Evolutionary conservation across 2,797 vertebrate species (phyloP), one percentile per base, ranked within the genome.

Genomic region (Eidolon dupreanum): DNA sequence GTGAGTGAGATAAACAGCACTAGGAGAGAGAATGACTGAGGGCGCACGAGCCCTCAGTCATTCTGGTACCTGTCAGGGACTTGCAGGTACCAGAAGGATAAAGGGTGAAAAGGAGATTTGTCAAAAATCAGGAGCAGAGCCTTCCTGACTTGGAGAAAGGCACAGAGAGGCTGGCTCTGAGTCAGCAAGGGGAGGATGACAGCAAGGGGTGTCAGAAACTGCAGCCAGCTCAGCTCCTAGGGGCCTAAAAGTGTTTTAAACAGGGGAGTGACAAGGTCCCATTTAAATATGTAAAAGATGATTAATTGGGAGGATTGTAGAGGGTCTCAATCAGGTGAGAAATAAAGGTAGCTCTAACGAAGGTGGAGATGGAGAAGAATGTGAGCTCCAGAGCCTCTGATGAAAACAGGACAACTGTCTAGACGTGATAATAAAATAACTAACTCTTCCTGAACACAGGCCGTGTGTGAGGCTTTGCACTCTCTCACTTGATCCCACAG

Each of bases 31-130:
- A 53, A 22, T 2, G 10, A 13, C 17, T 6, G 3, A 51, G 15
- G 10, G 41, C 0, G 7, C 0, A 0, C 0, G 0, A 24, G 3
- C 33, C 33, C 33, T 33, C 33, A 33, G 33, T 33, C 33, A 33
- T 33, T 33, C 33, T 33, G 33, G 33, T 33, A 33, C 33, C 3
- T 28, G 7, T 68, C 24, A 4, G 71, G 41, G 77, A 10, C 20
- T n/a, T 17, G 5, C 3, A 26, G 51, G 28, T 36, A 8, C 8
- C 81, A 1, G 2, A 1, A 0, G 8, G 1, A 0, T 28, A 55
- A 36, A 71, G 19, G 24, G 7, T 9, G n/a, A 43, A 31, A 61
- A 11, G 19, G 49, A 53, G 49, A 28, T 2, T 7, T 22, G 10
- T 63, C 28, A 33, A 5, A 53, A 15, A 33, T 22, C 28, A 17